Percentiles rank a stretch among this genome's conserved stretches.
Conservation (phyloP, 2,888 invertebrate species). For the Xanthia togata region DNA sequence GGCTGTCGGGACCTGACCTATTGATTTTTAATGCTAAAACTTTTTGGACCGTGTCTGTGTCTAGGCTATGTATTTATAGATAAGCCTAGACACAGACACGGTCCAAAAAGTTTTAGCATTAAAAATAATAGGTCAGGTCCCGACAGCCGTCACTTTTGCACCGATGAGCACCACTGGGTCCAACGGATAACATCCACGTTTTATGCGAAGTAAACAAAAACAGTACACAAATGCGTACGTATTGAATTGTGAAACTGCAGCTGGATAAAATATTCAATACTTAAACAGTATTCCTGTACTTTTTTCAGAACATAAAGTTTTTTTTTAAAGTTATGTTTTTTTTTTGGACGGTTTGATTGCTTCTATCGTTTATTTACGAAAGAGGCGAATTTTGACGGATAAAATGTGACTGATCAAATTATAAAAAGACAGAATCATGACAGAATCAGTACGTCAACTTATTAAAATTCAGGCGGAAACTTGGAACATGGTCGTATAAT, state of each 20-base stretch:
- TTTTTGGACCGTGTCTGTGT: conserved; percentile 52
- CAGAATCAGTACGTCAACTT: too few species aligned
- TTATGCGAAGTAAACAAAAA: conserved; percentile 62
- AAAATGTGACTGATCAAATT: too few species aligned
- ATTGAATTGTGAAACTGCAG: conserved; percentile 35
- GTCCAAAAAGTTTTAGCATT: conserved; percentile 57
- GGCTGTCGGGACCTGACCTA: conserved; percentile 60
- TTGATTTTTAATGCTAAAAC: conserved; percentile 63
- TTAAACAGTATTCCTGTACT: neutral
- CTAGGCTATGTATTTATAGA: too few species aligned
- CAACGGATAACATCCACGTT: conserved; percentile 44
- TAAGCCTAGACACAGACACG: conserved; percentile 23
- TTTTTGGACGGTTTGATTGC: too few species aligned
- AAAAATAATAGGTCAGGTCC: conserved; percentile 61
- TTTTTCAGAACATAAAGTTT: neutral
- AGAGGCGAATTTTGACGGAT: too few species aligned
- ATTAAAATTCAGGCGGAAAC: too few species aligned
- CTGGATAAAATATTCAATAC: conserved; percentile 48
- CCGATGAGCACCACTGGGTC: conserved; percentile 18
- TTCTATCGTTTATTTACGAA: too few species aligned
- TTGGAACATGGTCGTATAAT: too few species aligned
- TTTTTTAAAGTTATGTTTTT: too few species aligned
- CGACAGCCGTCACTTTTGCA: conserved; percentile 67
- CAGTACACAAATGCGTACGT: conserved; percentile 46
- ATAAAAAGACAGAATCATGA: too few species aligned